phyloP scores from a whole-genome alignment of 2,797 vertebrate species.

The Pempheris klunzingeri region DNA sequence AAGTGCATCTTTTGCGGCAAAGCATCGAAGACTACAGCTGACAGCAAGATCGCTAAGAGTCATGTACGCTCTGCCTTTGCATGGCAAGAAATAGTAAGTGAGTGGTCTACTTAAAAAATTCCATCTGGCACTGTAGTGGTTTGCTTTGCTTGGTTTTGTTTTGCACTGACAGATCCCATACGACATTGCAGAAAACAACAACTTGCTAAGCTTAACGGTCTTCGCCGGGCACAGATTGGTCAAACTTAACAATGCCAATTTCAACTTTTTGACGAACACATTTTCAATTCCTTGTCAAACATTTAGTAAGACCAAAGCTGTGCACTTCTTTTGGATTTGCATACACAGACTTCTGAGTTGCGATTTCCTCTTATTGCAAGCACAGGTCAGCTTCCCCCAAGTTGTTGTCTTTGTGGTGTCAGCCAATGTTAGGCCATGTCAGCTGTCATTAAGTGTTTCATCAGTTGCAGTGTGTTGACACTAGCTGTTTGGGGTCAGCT shows the following conservation, averaged over 20 bases:
- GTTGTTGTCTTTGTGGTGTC: background rate
- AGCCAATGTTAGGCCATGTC: background rate
- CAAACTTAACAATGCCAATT: background rate
- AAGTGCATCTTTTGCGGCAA: constrained; percentile 35
- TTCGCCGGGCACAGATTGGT: background rate
- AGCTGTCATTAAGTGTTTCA: constrained; percentile 23
- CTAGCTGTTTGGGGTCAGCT: constrained; percentile 27
- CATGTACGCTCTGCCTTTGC: background rate
- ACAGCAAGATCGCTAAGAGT: constrained; percentile 33
- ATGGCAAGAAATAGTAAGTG: background rate
- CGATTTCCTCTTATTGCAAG: background rate
- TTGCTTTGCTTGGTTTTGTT: background rate
- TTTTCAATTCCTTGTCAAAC: background rate
- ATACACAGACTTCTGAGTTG: background rate
- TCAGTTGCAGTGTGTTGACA: constrained; percentile 41
- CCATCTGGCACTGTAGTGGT: background rate
- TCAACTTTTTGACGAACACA: background rate
- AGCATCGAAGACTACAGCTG: constrained; percentile 22
- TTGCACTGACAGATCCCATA: background rate
- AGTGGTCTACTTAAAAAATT: background rate
- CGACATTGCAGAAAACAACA: background rate
- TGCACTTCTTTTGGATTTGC: background rate
- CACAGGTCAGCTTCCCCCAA: background rate
- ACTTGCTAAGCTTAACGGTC: background rate
- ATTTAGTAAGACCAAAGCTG: background rate